Evolutionary conservation across 2,797 vertebrate species (phyloP).

Genomic region (Periophthalmus magnuspinnatus): DNA sequence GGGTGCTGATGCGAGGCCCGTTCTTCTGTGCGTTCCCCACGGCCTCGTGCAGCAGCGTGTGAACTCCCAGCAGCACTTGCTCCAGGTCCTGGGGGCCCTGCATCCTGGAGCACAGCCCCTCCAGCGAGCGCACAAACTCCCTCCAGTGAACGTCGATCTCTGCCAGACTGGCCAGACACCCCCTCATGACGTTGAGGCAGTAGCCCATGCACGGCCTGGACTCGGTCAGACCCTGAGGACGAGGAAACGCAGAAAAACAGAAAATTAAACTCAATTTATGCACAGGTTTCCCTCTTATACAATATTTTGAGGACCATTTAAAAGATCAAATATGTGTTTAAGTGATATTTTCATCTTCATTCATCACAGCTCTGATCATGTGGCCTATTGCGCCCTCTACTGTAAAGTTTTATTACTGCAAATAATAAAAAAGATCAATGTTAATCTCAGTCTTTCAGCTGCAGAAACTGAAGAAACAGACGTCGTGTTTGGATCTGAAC

Average conservation of each 20-base stretch:
- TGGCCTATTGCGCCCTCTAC: neutral
- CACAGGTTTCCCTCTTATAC: too few relatives aligned
- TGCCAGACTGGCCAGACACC: slow-evolving; percentile 85
- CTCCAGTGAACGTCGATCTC: slow-evolving; percentile 87
- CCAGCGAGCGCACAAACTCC: slow-evolving; percentile 82
- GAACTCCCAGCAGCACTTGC: slow-evolving; percentile 81
- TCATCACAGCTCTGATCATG: neutral
- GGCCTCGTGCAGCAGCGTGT: slow-evolving; percentile 77
- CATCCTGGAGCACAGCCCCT: slow-evolving; percentile 80
- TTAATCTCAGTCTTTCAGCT: too few relatives aligned
- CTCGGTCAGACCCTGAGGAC: slow-evolving; percentile 72
- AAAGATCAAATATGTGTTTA: too few relatives aligned
- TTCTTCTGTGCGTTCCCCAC: slow-evolving; percentile 73
- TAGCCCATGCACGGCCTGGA: slow-evolving; percentile 90
- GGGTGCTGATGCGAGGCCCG: slow-evolving; percentile 68
- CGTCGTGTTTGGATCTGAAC: too few relatives aligned
- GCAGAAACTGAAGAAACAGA: too few relatives aligned
- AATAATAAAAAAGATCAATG: too few relatives aligned
- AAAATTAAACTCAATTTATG: neutral
- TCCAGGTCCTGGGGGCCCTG: slow-evolving; percentile 76
- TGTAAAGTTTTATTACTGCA: neutral
- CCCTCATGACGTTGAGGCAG: slow-evolving; percentile 86
- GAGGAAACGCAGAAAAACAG: too few relatives aligned
- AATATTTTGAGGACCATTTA: too few relatives aligned
- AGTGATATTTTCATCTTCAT: too few relatives aligned